Evolutionary conservation across 2,113 vertebrate genomes (phyloP).

Genomic region (Coptodon rendalli): DNA sequence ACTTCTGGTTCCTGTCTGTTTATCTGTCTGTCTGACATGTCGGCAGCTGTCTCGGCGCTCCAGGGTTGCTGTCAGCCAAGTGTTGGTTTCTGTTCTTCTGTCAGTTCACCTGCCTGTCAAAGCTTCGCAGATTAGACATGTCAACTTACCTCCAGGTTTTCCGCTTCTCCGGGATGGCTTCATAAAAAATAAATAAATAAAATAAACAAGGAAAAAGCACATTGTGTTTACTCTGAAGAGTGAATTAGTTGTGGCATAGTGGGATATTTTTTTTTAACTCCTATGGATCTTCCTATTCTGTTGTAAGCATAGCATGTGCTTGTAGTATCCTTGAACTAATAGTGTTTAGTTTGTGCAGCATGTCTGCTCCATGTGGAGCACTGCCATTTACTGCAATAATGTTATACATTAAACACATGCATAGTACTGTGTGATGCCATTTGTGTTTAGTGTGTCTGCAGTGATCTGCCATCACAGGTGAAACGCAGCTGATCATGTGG

Average conservation of each 20-base stretch:
- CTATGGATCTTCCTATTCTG: not conserved
- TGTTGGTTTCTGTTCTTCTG: constrained; percentile 68
- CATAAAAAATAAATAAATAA: not conserved
- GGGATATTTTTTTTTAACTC: not conserved
- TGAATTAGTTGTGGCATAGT: constrained; percentile 24
- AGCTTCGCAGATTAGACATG: constrained; percentile 60
- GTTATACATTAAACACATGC: not conserved
- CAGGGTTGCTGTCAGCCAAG: constrained; percentile 67
- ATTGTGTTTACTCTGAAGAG: constrained; percentile 27
- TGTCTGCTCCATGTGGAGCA: not conserved
- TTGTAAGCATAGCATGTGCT: not conserved
- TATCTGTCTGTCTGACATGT: constrained; percentile 63
- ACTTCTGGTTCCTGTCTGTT: constrained; percentile 61
- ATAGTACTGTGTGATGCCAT: not conserved
- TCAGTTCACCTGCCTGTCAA: constrained; percentile 69
- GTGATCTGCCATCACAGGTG: not conserved
- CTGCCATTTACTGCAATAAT: not conserved
- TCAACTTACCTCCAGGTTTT: constrained; percentile 54
- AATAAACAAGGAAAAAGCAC: constrained; percentile 35
- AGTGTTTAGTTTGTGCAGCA: not conserved
- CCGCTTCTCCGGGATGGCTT: constrained; percentile 1
- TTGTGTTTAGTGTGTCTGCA: not conserved
- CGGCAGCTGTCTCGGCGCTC: constrained; percentile 61
- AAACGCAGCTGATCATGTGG: not conserved
- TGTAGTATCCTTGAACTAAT: not conserved